phyloP scores from a whole-genome alignment of 2,113 vertebrate species.

The Cynopterus brachyotis region DNA sequence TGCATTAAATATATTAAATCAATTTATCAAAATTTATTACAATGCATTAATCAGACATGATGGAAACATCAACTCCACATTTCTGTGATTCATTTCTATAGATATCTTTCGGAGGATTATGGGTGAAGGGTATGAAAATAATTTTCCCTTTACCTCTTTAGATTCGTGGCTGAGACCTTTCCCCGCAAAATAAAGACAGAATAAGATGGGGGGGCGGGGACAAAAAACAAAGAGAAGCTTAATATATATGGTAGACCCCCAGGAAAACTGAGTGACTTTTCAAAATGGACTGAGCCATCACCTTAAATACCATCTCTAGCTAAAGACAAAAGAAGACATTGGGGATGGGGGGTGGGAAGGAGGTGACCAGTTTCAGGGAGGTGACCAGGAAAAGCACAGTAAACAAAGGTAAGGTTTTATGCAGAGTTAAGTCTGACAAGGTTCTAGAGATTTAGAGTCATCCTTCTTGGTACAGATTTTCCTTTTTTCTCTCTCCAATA shows the following conservation, averaged over 20 bases:
- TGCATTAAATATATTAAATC: neutral
- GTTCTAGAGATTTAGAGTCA: neutral
- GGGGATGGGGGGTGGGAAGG: neutral
- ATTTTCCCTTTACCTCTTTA: too few species aligned
- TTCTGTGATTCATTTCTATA: neutral
- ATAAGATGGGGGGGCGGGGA: too few species aligned
- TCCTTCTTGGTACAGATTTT: neutral
- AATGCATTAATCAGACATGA: neutral
- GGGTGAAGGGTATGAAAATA: neutral
- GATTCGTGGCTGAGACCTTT: neutral
- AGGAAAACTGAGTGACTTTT: neutral
- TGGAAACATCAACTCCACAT: neutral
- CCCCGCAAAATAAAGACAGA: neutral
- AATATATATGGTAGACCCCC: neutral
- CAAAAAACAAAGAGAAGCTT: neutral
- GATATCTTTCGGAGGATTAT: neutral
- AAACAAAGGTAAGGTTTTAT: neutral
- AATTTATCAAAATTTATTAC: neutral
- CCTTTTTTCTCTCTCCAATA: constrained; percentile 3
- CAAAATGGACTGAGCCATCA: neutral
- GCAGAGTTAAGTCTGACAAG: neutral
- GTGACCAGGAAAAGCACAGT: neutral
- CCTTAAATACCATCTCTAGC: neutral
- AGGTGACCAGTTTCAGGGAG: neutral
- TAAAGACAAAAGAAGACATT: neutral